These are phyloP conservation scores for Tetragonisca angustula DNA, from an alignment of 2,888 invertebrate genomes.

Conservation along the genomic window DNA sequence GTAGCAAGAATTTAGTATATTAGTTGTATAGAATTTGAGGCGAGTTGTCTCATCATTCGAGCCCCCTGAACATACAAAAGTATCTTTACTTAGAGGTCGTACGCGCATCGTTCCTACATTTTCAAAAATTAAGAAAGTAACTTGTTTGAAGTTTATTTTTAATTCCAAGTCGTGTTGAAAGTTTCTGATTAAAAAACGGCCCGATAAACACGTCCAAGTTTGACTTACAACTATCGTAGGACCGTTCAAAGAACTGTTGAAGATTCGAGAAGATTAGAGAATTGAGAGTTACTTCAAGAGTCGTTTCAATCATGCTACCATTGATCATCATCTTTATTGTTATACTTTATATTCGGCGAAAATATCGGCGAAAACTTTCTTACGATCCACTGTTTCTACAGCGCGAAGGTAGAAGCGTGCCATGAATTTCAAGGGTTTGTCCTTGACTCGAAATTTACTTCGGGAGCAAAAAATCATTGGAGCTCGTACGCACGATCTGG, in stretches of 20 bases:
- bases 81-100: no score
- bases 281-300: background rate
- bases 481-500: background rate
- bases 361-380: background rate
- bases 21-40: no score
- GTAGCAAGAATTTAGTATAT: no score
- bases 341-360: no score
- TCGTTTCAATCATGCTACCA: background rate
- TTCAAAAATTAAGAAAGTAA: no score
- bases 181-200: no score
- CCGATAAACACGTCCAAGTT: no score
- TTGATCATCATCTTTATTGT: background rate
- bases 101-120: no score
- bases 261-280: background rate
- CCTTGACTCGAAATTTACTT: constrained; percentile 1
- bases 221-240: background rate
- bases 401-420: background rate
- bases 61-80: no score
- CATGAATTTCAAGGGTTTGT: background rate
- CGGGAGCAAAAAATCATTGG: constrained; percentile 18
- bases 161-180: no score
- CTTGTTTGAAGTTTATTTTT: no score
- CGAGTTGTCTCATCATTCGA: no score
- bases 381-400: background rate
- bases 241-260: background rate